A percentile compares a stretch with the other conserved stretches of the same genome.
phyloP scores from a whole-genome alignment of 2,888 invertebrate species.

The Allolobophora icterica region DNA sequence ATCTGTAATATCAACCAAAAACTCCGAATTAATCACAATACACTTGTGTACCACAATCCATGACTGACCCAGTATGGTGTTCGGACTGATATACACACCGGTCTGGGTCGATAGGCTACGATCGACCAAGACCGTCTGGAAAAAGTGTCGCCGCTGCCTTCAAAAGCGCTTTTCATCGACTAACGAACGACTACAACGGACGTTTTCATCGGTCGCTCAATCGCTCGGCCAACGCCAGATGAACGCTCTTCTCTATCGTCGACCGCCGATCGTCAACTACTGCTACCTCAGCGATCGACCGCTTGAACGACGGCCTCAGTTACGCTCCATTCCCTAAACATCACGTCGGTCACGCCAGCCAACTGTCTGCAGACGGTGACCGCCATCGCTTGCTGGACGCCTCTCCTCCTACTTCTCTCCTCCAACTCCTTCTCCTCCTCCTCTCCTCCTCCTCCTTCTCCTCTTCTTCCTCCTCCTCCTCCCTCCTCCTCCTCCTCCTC shows the following conservation, averaged over 20 bases:
- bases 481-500: too few relatives aligned
- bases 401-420: not conserved
- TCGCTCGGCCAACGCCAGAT: not conserved
- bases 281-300: not conserved
- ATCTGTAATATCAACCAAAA: not conserved
- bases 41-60: not conserved
- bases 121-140: not conserved
- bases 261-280: not conserved
- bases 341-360: not conserved
- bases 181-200: not conserved
- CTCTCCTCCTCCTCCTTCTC: too few relatives aligned
- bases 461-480: too few relatives aligned
- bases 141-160: not conserved
- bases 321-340: not conserved
- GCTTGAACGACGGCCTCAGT: not conserved
- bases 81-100: not conserved
- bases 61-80: not conserved
- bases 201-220: not conserved
- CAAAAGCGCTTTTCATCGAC: not conserved
- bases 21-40: not conserved
- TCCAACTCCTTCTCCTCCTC: too few relatives aligned
- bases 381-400: not conserved
- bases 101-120: not conserved
- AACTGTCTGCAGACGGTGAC: not conserved
- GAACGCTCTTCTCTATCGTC: not conserved